A percentile compares a stretch with the other conserved stretches of the same genome.
Conservation (phyloP, 2,888 invertebrate species). For the Orgyia antiqua region DNA sequence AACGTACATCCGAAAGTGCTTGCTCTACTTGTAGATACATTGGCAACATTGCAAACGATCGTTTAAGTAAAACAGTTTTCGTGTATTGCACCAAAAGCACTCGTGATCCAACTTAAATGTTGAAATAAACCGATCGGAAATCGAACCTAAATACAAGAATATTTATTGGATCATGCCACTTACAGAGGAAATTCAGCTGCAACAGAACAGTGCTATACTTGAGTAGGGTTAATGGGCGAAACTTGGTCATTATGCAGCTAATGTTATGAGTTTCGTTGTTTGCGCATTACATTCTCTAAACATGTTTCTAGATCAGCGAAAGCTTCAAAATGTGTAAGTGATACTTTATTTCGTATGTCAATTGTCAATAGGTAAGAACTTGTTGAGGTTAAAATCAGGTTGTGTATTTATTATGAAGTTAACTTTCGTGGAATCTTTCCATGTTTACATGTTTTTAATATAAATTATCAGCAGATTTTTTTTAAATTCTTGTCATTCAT, state of each 20-base stretch:
- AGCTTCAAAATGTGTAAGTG: neutral
- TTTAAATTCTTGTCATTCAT: too few relatives aligned
- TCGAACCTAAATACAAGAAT: constrained; percentile 32
- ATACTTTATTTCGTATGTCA: neutral
- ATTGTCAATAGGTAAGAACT: too few relatives aligned
- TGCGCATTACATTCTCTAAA: neutral
- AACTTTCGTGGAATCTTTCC: too few relatives aligned
- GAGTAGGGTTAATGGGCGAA: constrained; percentile 9
- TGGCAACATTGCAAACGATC: constrained; percentile 48
- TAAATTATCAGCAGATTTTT: too few relatives aligned
- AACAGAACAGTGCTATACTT: constrained; percentile 19
- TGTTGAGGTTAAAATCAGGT: too few relatives aligned
- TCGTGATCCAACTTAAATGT: constrained; percentile 52
- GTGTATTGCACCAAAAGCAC: constrained; percentile 59
- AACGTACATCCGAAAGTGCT: constrained; percentile 30
- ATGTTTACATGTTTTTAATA: too few relatives aligned
- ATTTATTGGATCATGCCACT: constrained; percentile 32
- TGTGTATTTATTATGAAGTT: too few relatives aligned
- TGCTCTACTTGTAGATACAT: constrained; percentile 38
- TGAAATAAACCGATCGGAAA: constrained; percentile 50
- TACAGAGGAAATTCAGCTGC: constrained; percentile 23
- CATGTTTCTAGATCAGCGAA: neutral
- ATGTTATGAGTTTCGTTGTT: constrained; percentile 12
- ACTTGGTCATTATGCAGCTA: constrained; percentile 5
- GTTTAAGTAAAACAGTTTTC: constrained; percentile 70